phyloP scores from a whole-genome alignment of 2,888 invertebrate species.

The Netelia inedita region DNA sequence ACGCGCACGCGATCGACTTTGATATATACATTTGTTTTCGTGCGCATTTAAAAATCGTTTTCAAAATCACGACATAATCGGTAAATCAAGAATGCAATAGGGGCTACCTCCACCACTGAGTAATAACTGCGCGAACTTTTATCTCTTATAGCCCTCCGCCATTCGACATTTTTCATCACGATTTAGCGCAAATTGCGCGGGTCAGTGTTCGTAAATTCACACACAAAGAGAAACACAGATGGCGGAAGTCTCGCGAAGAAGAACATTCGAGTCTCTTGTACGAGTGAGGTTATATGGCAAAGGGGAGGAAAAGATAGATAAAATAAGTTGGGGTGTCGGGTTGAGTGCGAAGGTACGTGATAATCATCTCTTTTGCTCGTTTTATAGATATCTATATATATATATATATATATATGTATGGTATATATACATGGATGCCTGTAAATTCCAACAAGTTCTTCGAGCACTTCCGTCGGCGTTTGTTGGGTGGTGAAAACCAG shows the following conservation, averaged over 20 bases:
- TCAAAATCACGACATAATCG: neutral
- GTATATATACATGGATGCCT: slow-evolving; percentile 13
- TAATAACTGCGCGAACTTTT: neutral
- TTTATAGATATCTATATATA: neutral
- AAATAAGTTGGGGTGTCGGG: slow-evolving; percentile 62
- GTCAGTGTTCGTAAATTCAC: slow-evolving; percentile 65
- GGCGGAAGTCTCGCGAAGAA: slow-evolving; percentile 10
- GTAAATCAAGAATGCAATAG: neutral
- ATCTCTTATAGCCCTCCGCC: neutral
- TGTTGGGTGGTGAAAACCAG: slow-evolving; percentile 28
- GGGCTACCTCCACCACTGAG: neutral
- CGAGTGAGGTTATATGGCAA: slow-evolving; percentile 38
- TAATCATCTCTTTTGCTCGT: slow-evolving; percentile 27
- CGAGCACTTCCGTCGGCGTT: slow-evolving; percentile 60
- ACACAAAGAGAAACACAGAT: neutral
- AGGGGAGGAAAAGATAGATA: slow-evolving; percentile 41
- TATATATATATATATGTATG: slow-evolving; percentile 8
- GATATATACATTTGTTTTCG: slow-evolving; percentile 1
- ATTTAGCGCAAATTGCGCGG: slow-evolving; percentile 67
- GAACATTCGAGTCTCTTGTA: slow-evolving; percentile 42
- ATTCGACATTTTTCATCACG: slow-evolving; percentile 46
- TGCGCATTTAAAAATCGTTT: slow-evolving; percentile 24
- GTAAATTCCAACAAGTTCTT: slow-evolving; percentile 66
- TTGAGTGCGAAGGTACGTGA: slow-evolving; percentile 53
- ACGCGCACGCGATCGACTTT: neutral